A percentile compares a stretch with the other conserved stretches of the same genome.
phyloP scores from a whole-genome alignment of 2,797 vertebrate genomes.

The Danio kyathit region DNA sequence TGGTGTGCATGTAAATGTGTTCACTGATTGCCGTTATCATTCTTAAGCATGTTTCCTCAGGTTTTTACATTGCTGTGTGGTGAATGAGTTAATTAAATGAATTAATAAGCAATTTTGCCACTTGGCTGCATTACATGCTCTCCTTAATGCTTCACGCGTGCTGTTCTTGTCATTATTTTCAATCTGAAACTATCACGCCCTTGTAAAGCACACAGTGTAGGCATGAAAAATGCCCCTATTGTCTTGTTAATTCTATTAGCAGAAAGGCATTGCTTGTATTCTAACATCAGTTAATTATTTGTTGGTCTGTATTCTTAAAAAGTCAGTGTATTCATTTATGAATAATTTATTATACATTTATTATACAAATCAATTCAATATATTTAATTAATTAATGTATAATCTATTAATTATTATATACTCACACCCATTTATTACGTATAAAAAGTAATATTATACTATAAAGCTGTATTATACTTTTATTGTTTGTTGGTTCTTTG shows the following conservation, averaged over 20 bases:
- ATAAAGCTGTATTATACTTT: no score
- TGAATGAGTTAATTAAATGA: constrained; percentile 33
- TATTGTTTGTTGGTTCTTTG: no score
- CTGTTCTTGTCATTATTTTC: not conserved
- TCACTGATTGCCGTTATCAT: not conserved
- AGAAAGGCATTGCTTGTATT: not conserved
- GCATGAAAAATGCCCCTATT: not conserved
- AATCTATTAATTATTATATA: no score
- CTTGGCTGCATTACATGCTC: not conserved
- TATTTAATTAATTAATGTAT: no score
- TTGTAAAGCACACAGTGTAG: not conserved
- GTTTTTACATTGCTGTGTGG: constrained; percentile 19
- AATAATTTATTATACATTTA: no score
- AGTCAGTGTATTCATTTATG: not conserved
- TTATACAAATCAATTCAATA: no score
- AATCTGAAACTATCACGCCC: not conserved
- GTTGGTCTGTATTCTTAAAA: not conserved
- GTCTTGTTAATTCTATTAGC: not conserved
- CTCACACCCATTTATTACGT: no score
- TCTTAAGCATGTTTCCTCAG: not conserved
- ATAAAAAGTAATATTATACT: no score
- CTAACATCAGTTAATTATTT: not conserved
- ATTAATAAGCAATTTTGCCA: constrained; percentile 9
- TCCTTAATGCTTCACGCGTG: constrained; percentile 1
- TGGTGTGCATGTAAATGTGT: no score